phyloP scores from a whole-genome alignment of 2,113 vertebrate species.

The Oxygymnocypris stewartii region DNA sequence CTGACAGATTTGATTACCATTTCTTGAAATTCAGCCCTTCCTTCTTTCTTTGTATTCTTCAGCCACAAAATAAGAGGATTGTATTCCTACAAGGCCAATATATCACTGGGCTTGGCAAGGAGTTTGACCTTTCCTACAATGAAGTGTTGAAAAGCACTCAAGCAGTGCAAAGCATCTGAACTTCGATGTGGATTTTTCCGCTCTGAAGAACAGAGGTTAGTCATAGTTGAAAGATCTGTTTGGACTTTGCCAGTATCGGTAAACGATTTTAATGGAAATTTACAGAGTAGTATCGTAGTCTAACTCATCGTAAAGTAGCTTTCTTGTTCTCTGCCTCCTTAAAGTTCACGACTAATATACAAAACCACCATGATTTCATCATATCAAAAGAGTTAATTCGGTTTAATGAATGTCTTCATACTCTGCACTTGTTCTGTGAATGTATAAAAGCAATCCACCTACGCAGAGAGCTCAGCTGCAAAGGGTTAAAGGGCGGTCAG shows the following conservation, averaged over 20 bases:
- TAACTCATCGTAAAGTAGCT: background rate
- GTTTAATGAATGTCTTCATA: constrained; percentile 1
- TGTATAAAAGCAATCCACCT: constrained; percentile 27
- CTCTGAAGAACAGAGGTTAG: constrained; percentile 1
- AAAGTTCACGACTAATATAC: background rate
- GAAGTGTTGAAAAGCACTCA: constrained; percentile 37
- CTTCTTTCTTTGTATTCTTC: constrained; percentile 22
- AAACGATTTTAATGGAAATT: constrained; percentile 33
- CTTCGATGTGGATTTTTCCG: constrained; percentile 37
- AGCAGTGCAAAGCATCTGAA: constrained; percentile 33
- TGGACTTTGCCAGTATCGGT: constrained; percentile 7
- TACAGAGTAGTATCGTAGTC: background rate
- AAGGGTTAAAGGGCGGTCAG: constrained; percentile 24
- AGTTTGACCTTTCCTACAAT: constrained; percentile 45
- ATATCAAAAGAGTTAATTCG: background rate
- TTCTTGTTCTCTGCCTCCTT: background rate
- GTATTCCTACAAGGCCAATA: constrained; percentile 4
- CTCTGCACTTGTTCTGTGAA: background rate
- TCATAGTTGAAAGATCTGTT: background rate
- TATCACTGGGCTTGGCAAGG: constrained; percentile 25
- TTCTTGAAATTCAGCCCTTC: constrained; percentile 23
- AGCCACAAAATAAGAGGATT: constrained; percentile 19
- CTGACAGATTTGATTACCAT: constrained; percentile 28
- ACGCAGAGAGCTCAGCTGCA: constrained; percentile 35
- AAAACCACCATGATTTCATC: background rate